Evolutionary conservation across 2,113 vertebrate genomes (phyloP).

Genomic region (Alouatta palliata): DNA sequence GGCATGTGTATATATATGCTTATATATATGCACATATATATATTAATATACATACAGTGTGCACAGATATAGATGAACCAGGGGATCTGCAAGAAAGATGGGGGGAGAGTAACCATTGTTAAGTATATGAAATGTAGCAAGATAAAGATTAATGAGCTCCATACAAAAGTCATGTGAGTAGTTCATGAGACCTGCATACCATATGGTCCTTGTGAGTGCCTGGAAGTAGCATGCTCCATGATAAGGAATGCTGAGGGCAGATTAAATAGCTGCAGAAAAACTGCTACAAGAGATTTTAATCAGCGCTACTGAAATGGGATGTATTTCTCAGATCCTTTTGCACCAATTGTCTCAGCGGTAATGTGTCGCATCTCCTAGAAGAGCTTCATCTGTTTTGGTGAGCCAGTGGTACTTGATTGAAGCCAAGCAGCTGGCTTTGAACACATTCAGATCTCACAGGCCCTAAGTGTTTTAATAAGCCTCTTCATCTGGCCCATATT

Average conservation of each 20-base stretch:
- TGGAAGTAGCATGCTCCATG: not conserved
- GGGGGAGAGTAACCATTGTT: not conserved
- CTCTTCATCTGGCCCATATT: constrained; percentile 29
- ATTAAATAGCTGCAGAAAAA: not conserved
- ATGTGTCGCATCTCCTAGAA: not conserved
- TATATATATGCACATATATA: not conserved
- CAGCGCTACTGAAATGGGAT: not conserved
- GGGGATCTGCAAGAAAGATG: not conserved
- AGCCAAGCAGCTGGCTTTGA: not conserved
- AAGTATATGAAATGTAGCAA: constrained; percentile 24
- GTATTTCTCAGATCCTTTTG: not conserved
- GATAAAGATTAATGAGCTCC: not conserved
- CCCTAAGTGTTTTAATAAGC: not conserved
- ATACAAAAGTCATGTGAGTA: not conserved
- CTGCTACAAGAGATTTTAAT: not conserved
- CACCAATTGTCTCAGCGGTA: not conserved
- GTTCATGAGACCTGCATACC: not conserved
- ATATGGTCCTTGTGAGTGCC: not conserved
- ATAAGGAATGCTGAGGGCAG: not conserved
- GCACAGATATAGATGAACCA: not conserved
- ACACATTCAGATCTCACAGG: not conserved
- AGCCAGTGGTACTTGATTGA: not conserved
- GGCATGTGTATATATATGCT: not conserved
- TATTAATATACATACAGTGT: not conserved
- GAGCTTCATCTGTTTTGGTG: not conserved